A percentile compares a stretch with the other conserved stretches of the same genome.
Conservation (phyloP, 2,113 vertebrate genomes). For the Cyphomyrus discorhynchus region DNA sequence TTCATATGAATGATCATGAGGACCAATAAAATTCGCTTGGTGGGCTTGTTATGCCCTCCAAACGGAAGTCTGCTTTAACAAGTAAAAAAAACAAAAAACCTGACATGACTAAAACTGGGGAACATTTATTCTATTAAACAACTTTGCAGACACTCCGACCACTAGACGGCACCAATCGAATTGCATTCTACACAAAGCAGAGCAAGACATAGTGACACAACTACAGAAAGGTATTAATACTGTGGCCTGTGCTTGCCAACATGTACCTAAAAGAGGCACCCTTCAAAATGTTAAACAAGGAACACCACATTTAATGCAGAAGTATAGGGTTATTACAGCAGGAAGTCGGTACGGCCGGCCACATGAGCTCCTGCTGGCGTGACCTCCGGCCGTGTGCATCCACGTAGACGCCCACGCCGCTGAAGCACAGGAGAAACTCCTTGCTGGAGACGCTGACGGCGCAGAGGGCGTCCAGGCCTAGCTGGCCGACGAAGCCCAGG, state of each 20-base stretch:
- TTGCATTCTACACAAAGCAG: background rate
- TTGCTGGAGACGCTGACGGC: conserved; percentile 93
- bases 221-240: background rate
- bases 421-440: conserved; percentile 97
- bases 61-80: background rate
- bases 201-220: background rate
- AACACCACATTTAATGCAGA: background rate
- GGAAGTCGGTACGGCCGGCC: conserved; percentile 79
- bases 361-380: conserved; percentile 93
- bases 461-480: conserved; percentile 82
- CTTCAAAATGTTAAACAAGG: background rate
- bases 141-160: background rate
- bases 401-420: conserved; percentile 85
- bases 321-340: conserved; percentile 67
- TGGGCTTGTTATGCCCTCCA: background rate
- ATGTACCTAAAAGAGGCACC: background rate
- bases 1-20: background rate
- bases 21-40: background rate
- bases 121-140: background rate
- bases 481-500: conserved; percentile 82
- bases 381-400: conserved; percentile 93
- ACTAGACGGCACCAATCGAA: background rate
- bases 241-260: background rate
- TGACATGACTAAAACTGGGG: background rate
- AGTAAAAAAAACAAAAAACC: background rate